Evolutionary conservation across 53 echinoderm and acorn worm species (phyloP).

Genomic region (Crossaster papposus): DNA sequence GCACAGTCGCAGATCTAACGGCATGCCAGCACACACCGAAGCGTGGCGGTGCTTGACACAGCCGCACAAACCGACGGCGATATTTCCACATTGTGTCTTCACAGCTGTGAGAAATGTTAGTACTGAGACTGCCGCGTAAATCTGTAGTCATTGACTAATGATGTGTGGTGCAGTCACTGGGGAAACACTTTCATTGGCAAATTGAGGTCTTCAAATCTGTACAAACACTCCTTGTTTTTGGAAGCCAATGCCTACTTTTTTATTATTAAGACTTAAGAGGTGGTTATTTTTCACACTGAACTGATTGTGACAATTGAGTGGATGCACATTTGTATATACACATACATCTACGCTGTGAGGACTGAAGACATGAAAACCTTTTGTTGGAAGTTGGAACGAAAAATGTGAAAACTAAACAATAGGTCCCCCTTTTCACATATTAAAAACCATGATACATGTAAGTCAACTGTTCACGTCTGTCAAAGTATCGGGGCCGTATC

Average conservation of each 20-base stretch:
- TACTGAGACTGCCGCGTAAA: neutral
- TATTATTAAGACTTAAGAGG: neutral
- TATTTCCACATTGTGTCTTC: constrained; percentile 4
- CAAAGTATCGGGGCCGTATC: too few relatives aligned
- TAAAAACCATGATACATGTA: too few relatives aligned
- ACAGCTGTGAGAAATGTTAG: constrained; percentile 13
- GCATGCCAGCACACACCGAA: neutral
- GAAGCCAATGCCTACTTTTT: neutral
- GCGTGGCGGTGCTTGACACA: neutral
- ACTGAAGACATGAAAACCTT: too few relatives aligned
- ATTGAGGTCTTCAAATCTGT: neutral
- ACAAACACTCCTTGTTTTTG: neutral
- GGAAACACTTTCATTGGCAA: neutral
- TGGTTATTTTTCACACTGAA: neutral
- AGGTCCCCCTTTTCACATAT: too few relatives aligned
- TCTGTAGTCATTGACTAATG: constrained; percentile 33
- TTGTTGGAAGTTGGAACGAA: too few relatives aligned
- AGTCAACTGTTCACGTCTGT: too few relatives aligned
- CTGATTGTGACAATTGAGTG: neutral
- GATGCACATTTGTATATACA: neutral
- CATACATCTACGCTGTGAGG: too few relatives aligned
- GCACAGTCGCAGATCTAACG: neutral
- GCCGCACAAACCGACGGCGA: neutral
- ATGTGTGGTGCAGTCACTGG: constrained; percentile 2
- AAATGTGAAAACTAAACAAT: too few relatives aligned